Percentiles rank a stretch among this genome's conserved stretches.
These are phyloP conservation scores for Cantharis flavilabris DNA, from an alignment of 2,888 invertebrate species.

Conservation along the genomic window DNA sequence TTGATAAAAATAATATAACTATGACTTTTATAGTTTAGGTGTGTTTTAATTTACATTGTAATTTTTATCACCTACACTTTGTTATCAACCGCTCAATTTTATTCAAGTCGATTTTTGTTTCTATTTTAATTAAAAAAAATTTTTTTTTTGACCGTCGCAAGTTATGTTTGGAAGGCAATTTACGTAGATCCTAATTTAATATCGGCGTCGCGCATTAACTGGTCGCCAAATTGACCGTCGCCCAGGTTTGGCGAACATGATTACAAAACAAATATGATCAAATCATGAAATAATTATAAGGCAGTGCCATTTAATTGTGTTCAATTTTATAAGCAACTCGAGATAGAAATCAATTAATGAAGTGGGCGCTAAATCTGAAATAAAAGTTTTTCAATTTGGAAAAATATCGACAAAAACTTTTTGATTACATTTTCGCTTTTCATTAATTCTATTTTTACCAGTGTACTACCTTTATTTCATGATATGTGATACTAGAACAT, in stretches of 20 bases:
- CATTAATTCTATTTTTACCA: not conserved
- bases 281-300: no score
- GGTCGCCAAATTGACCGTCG: no score
- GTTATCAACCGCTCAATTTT: not conserved
- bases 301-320: not conserved
- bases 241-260: no score
- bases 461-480: not conserved
- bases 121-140: not conserved
- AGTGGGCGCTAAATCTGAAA: not conserved
- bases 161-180: no score
- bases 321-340: not conserved
- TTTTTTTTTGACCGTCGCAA: no score
- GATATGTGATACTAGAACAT: not conserved
- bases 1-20: not conserved
- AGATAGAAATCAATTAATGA: not conserved
- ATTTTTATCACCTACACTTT: not conserved
- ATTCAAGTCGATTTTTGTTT: not conserved
- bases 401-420: not conserved
- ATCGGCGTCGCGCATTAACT: no score
- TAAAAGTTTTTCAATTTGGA: not conserved
- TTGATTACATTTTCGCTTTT: not conserved
- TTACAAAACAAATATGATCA: no score
- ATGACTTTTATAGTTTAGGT: not conserved
- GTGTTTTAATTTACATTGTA: not conserved
- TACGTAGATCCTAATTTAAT: no score